These are phyloP conservation scores for Mionectes olivaceus DNA, from an alignment of 2,797 vertebrate species.

Conservation along the genomic window DNA sequence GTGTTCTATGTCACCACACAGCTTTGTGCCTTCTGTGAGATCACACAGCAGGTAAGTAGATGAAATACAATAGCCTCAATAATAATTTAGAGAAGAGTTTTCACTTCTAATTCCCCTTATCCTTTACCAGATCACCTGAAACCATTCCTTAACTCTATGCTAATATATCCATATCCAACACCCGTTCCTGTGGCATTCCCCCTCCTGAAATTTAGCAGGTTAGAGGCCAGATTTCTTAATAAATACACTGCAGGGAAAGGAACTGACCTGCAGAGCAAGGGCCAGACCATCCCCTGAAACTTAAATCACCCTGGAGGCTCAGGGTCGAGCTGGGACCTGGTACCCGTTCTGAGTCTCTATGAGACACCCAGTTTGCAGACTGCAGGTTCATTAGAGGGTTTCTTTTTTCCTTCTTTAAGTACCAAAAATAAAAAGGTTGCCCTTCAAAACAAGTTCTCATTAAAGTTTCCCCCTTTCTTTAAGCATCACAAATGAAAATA, in stretches of 20 bases:
- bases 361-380: background rate
- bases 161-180: background rate
- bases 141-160: background rate
- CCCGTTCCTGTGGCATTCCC: background rate
- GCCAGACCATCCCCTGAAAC: background rate
- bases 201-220: background rate
- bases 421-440: background rate
- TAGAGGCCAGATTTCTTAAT: background rate
- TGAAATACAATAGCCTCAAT: background rate
- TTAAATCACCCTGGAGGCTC: background rate
- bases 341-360: fast-evolving
- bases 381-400: background rate
- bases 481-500: background rate
- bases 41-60: background rate
- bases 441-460: conserved; percentile 9
- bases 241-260: background rate
- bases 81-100: background rate
- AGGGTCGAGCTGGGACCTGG: background rate
- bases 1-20: background rate
- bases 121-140: background rate
- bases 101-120: background rate
- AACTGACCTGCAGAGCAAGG: background rate
- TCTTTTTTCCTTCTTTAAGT: background rate
- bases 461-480: background rate
- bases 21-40: background rate